Conservation (phyloP, 2,888 invertebrate genomes). For the Melanchra persicariae region DNA sequence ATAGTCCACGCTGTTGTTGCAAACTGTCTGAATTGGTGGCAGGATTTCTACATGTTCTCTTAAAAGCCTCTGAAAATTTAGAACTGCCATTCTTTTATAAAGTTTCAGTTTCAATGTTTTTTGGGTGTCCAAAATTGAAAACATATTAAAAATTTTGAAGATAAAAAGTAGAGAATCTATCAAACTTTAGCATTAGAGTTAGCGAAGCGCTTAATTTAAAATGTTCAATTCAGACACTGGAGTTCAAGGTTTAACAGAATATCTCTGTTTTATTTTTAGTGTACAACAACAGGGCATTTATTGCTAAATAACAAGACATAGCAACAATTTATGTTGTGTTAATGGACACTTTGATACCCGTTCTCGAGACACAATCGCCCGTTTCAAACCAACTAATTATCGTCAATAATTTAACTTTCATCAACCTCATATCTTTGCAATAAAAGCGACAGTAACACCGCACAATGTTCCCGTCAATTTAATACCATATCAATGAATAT, state of each 20-base stretch:
- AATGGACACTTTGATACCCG: not conserved
- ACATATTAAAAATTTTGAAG: not conserved
- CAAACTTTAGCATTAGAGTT: not conserved
- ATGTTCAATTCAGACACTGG: not conserved
- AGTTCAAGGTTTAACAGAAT: too few species aligned
- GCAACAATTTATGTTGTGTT: not conserved
- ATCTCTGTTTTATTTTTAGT: not conserved
- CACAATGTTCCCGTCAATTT: constrained; percentile 50
- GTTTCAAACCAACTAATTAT: constrained; percentile 27
- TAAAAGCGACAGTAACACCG: constrained; percentile 35
- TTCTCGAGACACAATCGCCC: not conserved
- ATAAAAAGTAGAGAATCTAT: too few species aligned
- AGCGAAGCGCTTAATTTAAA: not conserved
- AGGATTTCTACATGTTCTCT: not conserved
- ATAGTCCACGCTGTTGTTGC: constrained; percentile 13
- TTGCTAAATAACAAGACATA: not conserved
- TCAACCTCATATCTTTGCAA: constrained; percentile 23
- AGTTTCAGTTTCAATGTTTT: too few species aligned
- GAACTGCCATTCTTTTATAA: too few species aligned
- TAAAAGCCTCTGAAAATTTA: too few species aligned
- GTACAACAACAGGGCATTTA: not conserved
- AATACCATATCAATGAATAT: constrained; percentile 57
- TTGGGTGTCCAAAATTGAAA: not conserved
- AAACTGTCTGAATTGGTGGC: constrained; percentile 2
- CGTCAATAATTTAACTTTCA: constrained; percentile 33